Evolutionary conservation across 2,888 invertebrate species (phyloP), one percentile per base, ranked within the genome.

Genomic region (Pelosia muscerda): DNA sequence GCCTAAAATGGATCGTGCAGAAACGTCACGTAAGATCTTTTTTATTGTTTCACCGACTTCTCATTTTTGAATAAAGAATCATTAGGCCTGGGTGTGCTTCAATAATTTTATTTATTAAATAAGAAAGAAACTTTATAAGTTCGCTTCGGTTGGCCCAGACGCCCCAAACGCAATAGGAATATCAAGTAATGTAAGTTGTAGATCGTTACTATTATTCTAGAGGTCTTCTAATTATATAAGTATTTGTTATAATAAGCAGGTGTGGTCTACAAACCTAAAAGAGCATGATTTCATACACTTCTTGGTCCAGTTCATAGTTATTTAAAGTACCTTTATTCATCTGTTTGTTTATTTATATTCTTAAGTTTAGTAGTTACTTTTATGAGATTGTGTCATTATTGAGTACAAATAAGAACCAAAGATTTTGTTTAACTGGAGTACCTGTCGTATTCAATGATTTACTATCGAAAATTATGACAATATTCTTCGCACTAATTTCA

Each of bases 1-100:
- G 63, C 13, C 62, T 23, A 9, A 65, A 59, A 62, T 4, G 25
- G 26, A 42, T 66, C 13, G 28, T 38, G 56, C 28, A 70, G 53
- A 78, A 65, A 64, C 22, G 23, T 55, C 56, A 66, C 23, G 13
- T 42, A 61, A 68, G 25, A 62, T 66, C 15, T 63, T 22, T 34
- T 53, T 28, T 54, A 8, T 38, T 15, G 9, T 56, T 25, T 9
- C n/a, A 2, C n/a, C n/a, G 9, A 49, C 49, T 49, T 6, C 8
- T 38, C 23, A 56, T 63, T 26, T 19, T 42, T n/a, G n/a, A 49
- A 19, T 49, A 49, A 49, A 3, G 19, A 42, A 49, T 49, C 9
- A n/a, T 9, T 49, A 49, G 42, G 42, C n/a, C n/a, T 49, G 15
- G n/a, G n/a, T n/a, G 49, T 49, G 49, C 49, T 19, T 49, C n/a